Base-by-base conservation (phyloP, 2,797 vertebrate species). In the Parotocinclus haroldoi region DNA sequence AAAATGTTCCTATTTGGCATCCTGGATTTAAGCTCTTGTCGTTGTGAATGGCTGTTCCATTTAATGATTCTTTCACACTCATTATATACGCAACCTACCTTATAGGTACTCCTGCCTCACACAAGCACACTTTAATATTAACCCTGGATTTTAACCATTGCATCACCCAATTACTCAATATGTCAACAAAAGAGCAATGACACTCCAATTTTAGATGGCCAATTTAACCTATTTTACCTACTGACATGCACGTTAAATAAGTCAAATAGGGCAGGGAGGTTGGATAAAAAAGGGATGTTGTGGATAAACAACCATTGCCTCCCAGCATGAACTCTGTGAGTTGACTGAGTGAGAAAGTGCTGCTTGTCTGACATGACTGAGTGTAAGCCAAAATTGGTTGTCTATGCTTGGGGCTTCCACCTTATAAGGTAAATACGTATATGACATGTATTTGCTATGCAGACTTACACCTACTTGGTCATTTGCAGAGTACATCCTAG, bases 261-360 rank as follows among this genome's bases (percentile, higher is more conserved):
- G 27, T 27, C n/a, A n/a, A n/a, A n/a, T n/a, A n/a, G 5, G 27
- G 27, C 27, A 27, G 27, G 27, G 27, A 27, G 2, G 2, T 5
- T 27, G 2, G n/a, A n/a, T n/a, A n/a, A n/a, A n/a, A n/a, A n/a
- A n/a, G n/a, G n/a, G n/a, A 53, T 58, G n/a, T 55, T 61, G 42
- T 50, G 18, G 27, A 10, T 48, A 50, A 61, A 65, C 54, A 38
- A 54, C 51, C n/a, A 42, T 56, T 16, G 51, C 18, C 14, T 63
- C 39, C 6, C 60, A 63, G 61, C 39, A 27, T 55, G 51, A 62
- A 3, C 27, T 39, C 27, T 56, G 36, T 5, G 53, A 62, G 11
- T 57, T 57, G 12, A 40, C 14, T 12, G 53, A 9, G 14, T 52
- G n/a, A 19, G 68, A 70, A 70, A 58, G 54, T 52, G 19, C 38